Percentiles rank a stretch among this genome's conserved stretches.
Conservation (phyloP, 2,113 vertebrate genomes). For the rat (Rattus norvegicus) region DNA sequence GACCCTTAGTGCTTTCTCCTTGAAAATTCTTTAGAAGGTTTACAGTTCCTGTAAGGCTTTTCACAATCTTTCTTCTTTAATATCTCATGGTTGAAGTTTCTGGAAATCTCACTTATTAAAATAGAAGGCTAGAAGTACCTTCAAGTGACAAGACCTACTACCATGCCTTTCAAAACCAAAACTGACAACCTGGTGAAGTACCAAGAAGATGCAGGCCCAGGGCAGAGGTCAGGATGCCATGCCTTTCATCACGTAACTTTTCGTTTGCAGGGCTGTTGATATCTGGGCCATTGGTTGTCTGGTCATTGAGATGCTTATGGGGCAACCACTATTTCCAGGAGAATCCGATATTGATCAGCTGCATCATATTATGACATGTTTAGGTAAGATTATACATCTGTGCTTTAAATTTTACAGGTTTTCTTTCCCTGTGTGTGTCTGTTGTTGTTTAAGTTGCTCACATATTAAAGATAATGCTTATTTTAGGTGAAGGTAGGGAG, state of each 20-base stretch:
- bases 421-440: neutral
- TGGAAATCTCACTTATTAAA: conserved; percentile 53
- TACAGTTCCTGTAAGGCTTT: neutral
- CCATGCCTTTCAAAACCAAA: neutral
- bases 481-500: conserved; percentile 10
- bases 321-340: conserved; percentile 93
- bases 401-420: conserved; percentile 32
- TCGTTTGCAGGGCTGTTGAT: conserved; percentile 90
- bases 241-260: neutral
- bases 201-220: neutral
- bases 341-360: conserved; percentile 96
- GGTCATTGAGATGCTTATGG: conserved; percentile 93
- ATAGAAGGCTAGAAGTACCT: conserved; percentile 20
- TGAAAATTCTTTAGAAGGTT: neutral
- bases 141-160: neutral
- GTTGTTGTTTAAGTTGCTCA: conserved; percentile 32
- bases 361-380: conserved; percentile 91
- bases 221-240: neutral
- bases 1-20: neutral
- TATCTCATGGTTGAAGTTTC: conserved; percentile 14
- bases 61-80: neutral
- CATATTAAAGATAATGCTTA: neutral
- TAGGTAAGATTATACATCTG: conserved; percentile 84
- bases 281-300: conserved; percentile 94
- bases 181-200: neutral